Percentiles rank a stretch among this genome's conserved stretches.
phyloP scores from a whole-genome alignment of 2,888 invertebrate genomes.

The Odontocolon sp. region DNA sequence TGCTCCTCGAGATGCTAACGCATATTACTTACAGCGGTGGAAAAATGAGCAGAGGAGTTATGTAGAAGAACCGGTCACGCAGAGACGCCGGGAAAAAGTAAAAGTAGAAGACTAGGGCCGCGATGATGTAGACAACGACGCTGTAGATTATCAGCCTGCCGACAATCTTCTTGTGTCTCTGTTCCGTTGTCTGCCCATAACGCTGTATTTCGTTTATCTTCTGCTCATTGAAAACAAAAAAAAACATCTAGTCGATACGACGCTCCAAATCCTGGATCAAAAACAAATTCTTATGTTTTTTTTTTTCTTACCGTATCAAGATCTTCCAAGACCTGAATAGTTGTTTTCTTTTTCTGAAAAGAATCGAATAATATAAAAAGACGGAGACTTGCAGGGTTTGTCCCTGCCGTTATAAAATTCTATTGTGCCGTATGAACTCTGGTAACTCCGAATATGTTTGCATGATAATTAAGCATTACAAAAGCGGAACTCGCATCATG shows the following conservation, averaged over 20 bases:
- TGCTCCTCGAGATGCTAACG: neutral
- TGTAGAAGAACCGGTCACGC: slow-evolving; percentile 88
- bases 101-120: slow-evolving; percentile 89
- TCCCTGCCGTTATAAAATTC: neutral
- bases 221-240: slow-evolving; percentile 72
- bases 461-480: slow-evolving; percentile 33
- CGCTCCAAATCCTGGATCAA: neutral
- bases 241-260: slow-evolving; percentile 22
- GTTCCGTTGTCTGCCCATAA: slow-evolving; percentile 90
- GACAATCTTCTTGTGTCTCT: slow-evolving; percentile 90
- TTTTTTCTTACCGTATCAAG: slow-evolving; percentile 84
- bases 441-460: slow-evolving; percentile 7
- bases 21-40: slow-evolving; percentile 89
- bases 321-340: slow-evolving; percentile 85
- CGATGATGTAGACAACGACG: slow-evolving; percentile 87
- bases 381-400: neutral
- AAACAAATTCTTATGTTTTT: slow-evolving; percentile 12
- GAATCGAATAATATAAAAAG: slow-evolving; percentile 23
- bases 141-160: slow-evolving; percentile 89
- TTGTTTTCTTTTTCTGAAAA: slow-evolving; percentile 83
- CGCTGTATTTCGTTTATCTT: slow-evolving; percentile 91
- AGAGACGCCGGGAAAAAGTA: slow-evolving; percentile 90
- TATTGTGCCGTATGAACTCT: neutral
- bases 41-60: slow-evolving; percentile 89
- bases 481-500: neutral